Conservation (phyloP, 2,888 invertebrate genomes). For the Netelia inedita region DNA sequence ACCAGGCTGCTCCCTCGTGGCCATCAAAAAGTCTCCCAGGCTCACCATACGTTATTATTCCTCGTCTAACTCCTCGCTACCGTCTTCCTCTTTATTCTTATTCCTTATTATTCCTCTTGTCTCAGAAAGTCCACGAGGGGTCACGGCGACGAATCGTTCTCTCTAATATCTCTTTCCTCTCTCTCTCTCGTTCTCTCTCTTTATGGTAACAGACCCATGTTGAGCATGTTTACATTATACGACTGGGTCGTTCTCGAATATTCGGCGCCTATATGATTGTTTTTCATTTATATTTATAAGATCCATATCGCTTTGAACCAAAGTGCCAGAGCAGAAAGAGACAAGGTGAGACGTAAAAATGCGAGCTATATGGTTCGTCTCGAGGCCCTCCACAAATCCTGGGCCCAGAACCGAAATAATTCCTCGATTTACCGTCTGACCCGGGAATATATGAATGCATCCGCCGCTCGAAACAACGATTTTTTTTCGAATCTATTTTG, state of each 20-base stretch:
- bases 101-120: constrained; percentile 35
- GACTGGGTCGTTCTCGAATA: constrained; percentile 56
- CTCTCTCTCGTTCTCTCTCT: constrained; percentile 61
- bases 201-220: constrained; percentile 64
- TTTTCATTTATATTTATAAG: constrained; percentile 80
- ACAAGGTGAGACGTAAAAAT: not conserved
- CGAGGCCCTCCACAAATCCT: constrained; percentile 63
- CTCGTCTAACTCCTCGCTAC: constrained; percentile 45
- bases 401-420: constrained; percentile 42
- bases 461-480: constrained; percentile 52
- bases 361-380: constrained; percentile 3
- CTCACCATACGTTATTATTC: constrained; percentile 52
- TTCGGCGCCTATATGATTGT: constrained; percentile 74
- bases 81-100: constrained; percentile 48
- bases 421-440: constrained; percentile 68
- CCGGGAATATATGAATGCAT: constrained; percentile 76
- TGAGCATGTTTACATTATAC: constrained; percentile 69
- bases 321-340: constrained; percentile 13
- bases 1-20: constrained; percentile 38
- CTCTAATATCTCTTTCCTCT: constrained; percentile 58
- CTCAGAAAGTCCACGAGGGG: constrained; percentile 56
- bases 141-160: constrained; percentile 62
- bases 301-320: constrained; percentile 74
- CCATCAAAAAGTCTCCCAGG: constrained; percentile 62
- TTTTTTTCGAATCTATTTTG: constrained; percentile 42